A percentile compares a stretch with the other conserved stretches of the same genome.
phyloP scores from a whole-genome alignment of 2,797 vertebrate genomes.

The Neopelma chrysocephalum region DNA sequence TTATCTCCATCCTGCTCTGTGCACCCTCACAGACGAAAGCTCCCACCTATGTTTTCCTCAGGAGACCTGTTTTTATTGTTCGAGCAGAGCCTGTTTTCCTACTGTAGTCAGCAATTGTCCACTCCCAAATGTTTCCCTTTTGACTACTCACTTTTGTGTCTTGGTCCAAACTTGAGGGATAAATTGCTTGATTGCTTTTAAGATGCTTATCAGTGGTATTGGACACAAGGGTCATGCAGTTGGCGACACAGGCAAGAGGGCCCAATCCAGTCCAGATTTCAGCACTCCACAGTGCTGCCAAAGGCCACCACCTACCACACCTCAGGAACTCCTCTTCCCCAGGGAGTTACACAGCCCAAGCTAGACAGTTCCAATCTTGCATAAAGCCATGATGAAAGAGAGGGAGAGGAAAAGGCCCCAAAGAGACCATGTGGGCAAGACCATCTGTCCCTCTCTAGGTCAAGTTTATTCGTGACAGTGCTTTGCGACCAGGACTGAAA shows the following conservation, averaged over 20 bases:
- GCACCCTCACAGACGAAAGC: background rate
- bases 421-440: background rate
- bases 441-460: background rate
- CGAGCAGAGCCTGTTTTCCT: background rate
- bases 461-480: background rate
- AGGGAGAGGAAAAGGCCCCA: background rate
- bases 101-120: background rate
- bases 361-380: background rate
- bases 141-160: background rate
- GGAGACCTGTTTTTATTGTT: background rate
- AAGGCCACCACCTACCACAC: background rate
- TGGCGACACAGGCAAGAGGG: background rate
- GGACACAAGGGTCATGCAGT: background rate
- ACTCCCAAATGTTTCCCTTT: background rate
- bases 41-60: background rate
- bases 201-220: fast-evolving
- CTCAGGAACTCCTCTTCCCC: background rate
- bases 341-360: background rate
- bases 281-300: background rate
- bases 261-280: background rate
- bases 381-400: background rate
- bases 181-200: background rate
- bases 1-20: background rate
- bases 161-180: fast-evolving
- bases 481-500: background rate